Conservation (phyloP, 2,113 vertebrate species). For the Carassius carassius region DNA sequence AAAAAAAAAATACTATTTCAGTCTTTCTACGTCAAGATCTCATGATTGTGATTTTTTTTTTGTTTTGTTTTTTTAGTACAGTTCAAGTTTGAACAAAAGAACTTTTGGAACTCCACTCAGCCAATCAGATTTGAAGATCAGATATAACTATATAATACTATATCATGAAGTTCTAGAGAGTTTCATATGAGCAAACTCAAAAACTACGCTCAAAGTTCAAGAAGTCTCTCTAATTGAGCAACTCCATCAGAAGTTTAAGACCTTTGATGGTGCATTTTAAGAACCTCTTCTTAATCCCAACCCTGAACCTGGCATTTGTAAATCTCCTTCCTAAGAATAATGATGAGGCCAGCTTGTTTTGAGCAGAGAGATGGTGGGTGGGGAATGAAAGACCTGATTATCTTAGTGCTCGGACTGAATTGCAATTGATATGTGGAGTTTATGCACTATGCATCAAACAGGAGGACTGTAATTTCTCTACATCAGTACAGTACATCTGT, state of each 20-base stretch:
- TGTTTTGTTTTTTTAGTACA: background rate
- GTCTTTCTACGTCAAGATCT: background rate
- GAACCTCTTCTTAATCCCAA: constrained; percentile 58
- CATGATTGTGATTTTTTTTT: background rate
- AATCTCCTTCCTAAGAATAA: constrained; percentile 67
- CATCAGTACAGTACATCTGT: background rate
- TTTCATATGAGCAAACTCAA: background rate
- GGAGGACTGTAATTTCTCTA: constrained; percentile 34
- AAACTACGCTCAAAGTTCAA: constrained; percentile 54
- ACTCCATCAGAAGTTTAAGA: constrained; percentile 68
- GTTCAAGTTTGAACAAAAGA: background rate
- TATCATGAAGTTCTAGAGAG: background rate
- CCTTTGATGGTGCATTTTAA: constrained; percentile 67
- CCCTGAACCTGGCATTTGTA: constrained; percentile 66
- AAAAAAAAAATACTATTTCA: background rate
- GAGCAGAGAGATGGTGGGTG: constrained; percentile 28
- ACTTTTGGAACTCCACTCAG: background rate
- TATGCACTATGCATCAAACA: constrained; percentile 48
- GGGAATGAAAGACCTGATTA: constrained; percentile 63
- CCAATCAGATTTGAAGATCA: background rate
- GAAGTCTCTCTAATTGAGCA: constrained; percentile 63
- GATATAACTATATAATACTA: background rate
- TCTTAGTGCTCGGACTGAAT: constrained; percentile 39
- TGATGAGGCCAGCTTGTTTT: constrained; percentile 64
- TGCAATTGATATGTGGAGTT: constrained; percentile 47